Percentiles rank a stretch among this genome's conserved stretches.
Conservation (phyloP, 2,888 invertebrate species). For the Apodemia zela region DNA sequence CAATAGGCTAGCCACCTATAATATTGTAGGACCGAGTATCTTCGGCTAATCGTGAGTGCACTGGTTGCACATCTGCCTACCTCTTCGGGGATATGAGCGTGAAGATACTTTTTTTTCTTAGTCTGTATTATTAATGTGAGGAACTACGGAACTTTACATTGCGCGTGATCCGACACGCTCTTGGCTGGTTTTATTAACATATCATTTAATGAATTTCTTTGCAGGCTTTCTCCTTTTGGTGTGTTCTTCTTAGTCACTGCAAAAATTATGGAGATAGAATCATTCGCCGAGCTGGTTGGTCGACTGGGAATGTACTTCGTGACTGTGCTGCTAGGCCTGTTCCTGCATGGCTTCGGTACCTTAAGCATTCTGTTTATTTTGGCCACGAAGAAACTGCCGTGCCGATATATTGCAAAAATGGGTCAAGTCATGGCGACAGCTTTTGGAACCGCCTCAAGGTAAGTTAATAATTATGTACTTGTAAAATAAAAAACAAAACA, state of each 20-base stretch:
- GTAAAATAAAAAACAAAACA: too few species aligned
- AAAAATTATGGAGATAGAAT: constrained; percentile 94
- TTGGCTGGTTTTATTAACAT: too few species aligned
- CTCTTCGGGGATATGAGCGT: too few species aligned
- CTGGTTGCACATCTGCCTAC: too few species aligned
- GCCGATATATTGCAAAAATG: constrained; percentile 89
- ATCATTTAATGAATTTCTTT: constrained; percentile 31
- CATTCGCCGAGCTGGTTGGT: constrained; percentile 90
- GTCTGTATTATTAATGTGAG: too few species aligned
- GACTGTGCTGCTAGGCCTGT: constrained; percentile 94
- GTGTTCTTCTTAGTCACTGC: constrained; percentile 94
- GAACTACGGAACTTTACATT: too few species aligned
- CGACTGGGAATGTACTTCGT: constrained; percentile 95
- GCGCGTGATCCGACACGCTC: too few species aligned
- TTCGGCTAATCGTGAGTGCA: too few species aligned
- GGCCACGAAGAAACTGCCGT: constrained; percentile 90
- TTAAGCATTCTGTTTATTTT: constrained; percentile 93
- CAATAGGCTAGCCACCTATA: too few species aligned
- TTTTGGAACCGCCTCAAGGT: constrained; percentile 97
- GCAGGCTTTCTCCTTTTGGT: constrained; percentile 93
- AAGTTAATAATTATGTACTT: constrained; percentile 26
- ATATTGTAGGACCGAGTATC: too few species aligned
- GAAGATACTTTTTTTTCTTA: too few species aligned
- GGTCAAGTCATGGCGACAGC: constrained; percentile 96
- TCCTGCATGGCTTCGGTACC: constrained; percentile 94